These are phyloP conservation scores for Odontamblyopus lacepedii DNA, from an alignment of 2,797 vertebrate genomes.

Conservation along the genomic window DNA sequence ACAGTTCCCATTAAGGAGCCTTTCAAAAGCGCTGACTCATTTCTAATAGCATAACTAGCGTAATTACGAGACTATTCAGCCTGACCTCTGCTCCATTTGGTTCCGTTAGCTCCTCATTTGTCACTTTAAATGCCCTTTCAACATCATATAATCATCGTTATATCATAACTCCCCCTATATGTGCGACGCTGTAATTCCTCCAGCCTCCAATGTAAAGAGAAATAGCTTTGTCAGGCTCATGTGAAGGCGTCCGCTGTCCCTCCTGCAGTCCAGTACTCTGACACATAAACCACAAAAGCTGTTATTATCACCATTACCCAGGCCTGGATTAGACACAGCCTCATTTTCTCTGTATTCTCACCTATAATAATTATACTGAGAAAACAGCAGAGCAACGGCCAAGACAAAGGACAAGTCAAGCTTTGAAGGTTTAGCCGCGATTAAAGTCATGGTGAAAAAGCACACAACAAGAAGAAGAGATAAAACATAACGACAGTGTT, in stretches of 20 bases:
- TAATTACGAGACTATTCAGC: neutral
- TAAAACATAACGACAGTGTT: neutral
- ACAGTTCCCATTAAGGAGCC: too few relatives aligned
- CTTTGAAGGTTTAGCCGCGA: conserved; percentile 67
- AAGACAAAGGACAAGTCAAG: conserved; percentile 56
- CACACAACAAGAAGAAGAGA: conserved; percentile 1
- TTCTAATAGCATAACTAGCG: too few relatives aligned
- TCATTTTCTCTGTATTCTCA: conserved; percentile 53
- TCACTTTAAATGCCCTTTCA: neutral
- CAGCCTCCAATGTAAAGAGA: conserved; percentile 2
- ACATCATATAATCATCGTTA: neutral
- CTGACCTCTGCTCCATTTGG: neutral
- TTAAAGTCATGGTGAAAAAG: conserved; percentile 47
- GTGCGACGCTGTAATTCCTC: neutral
- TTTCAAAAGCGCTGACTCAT: too few relatives aligned
- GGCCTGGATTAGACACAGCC: conserved; percentile 51
- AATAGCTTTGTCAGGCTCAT: conserved; percentile 28
- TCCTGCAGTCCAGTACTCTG: conserved; percentile 38
- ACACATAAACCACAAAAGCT: conserved; percentile 45
- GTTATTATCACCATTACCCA: conserved; percentile 57
- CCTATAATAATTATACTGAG: conserved; percentile 48
- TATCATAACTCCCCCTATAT: neutral
- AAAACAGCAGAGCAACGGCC: conserved; percentile 34
- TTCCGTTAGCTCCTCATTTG: neutral
- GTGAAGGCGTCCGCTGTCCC: conserved; percentile 29